Evolutionary conservation across 64 coral and sea anemone species (phyloP).

Genomic region (Porites australiensis): DNA sequence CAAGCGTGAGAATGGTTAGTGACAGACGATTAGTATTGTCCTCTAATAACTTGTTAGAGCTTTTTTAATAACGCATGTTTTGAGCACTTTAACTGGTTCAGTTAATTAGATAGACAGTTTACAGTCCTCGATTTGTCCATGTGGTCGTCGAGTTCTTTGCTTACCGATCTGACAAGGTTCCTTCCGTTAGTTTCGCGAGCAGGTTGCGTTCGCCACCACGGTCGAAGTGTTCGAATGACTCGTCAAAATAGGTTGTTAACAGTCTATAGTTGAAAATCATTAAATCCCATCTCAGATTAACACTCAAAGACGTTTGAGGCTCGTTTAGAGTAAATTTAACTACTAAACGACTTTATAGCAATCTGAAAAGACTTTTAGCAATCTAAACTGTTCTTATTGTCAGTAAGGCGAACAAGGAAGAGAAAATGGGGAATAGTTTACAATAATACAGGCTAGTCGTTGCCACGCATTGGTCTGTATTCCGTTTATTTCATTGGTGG

Average conservation of each 20-base stretch:
- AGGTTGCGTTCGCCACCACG: no score
- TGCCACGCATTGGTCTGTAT: no score
- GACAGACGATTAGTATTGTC: not conserved
- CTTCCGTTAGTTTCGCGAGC: not conserved
- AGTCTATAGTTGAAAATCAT: not conserved
- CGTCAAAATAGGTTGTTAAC: not conserved
- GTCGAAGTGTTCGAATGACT: no score
- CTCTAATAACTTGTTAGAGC: conserved; percentile 1
- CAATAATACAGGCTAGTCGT: no score
- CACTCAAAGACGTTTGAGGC: not conserved
- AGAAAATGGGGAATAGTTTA: no score
- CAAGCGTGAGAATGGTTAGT: not conserved
- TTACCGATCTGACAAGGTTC: not conserved
- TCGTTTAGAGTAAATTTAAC: not conserved
- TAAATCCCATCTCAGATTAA: not conserved
- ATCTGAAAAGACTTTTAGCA: no score
- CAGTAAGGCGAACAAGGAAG: no score
- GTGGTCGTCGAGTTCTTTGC: not conserved
- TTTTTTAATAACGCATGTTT: conserved; percentile 1
- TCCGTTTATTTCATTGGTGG: no score
- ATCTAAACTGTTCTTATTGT: no score
- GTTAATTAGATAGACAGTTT: no score
- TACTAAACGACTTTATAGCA: no score
- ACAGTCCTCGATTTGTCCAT: no score
- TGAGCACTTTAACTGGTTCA: not conserved